Evolutionary conservation across 2,888 invertebrate species (phyloP).

Genomic region (Plebejus anna): DNA sequence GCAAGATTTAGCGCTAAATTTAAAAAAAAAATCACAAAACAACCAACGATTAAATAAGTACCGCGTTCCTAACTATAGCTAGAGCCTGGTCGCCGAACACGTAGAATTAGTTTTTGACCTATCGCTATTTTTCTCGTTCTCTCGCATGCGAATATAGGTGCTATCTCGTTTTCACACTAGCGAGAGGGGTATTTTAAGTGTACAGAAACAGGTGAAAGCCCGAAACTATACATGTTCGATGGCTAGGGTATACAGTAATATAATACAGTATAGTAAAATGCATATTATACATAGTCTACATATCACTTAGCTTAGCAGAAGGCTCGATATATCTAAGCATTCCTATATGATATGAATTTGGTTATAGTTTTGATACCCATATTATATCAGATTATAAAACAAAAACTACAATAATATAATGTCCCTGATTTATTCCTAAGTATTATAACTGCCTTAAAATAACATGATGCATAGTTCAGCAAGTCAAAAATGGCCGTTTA

Average conservation of each 20-base stretch:
- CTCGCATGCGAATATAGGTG: neutral
- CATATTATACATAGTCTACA: slow-evolving; percentile 8
- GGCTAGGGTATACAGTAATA: neutral
- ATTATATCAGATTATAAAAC: neutral
- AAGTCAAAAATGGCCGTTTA: neutral
- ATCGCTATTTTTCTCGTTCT: neutral
- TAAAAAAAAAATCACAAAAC: neutral
- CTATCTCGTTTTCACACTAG: too few species aligned
- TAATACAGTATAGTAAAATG: slow-evolving; percentile 8
- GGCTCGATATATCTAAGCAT: neutral
- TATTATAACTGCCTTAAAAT: neutral
- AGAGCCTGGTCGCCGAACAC: neutral
- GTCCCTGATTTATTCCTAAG: neutral
- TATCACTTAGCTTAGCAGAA: slow-evolving; percentile 3
- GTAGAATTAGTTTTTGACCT: neutral
- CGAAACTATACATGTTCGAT: neutral
- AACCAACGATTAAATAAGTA: neutral
- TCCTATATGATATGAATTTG: neutral
- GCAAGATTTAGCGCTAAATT: neutral
- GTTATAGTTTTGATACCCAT: neutral
- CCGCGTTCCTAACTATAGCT: slow-evolving; percentile 1
- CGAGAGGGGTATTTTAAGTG: neutral
- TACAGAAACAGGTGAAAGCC: neutral
- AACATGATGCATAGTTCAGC: neutral
- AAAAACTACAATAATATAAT: neutral